Evolutionary conservation across 2,113 vertebrate genomes (phyloP).

Genomic region (Sinocyclocheilus anshuiensis): DNA sequence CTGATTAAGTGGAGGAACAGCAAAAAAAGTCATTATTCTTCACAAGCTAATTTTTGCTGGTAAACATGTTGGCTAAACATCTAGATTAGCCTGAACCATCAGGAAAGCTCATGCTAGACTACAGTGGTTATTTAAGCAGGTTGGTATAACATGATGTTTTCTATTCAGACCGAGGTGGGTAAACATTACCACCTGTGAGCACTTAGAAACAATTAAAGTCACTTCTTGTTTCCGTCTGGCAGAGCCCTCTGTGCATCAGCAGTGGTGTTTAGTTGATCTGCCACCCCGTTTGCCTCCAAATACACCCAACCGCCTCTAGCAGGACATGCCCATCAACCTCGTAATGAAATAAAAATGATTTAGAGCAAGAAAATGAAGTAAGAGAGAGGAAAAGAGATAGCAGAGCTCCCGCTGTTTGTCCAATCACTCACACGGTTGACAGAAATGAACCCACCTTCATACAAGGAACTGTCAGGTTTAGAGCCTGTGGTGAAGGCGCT

Average conservation of each 20-base stretch:
- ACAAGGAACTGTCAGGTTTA: constrained; percentile 29
- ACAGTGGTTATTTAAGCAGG: background rate
- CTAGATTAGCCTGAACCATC: background rate
- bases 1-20: too few species aligned
- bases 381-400: background rate
- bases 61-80: background rate
- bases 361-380: background rate
- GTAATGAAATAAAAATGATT: constrained; percentile 14
- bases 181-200: constrained; percentile 33
- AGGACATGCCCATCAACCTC: background rate
- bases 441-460: constrained; percentile 32
- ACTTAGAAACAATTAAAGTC: constrained; percentile 36
- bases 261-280: constrained; percentile 9
- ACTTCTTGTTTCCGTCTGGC: constrained; percentile 25
- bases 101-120: background rate
- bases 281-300: constrained; percentile 19
- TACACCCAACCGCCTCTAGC: background rate
- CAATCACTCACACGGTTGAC: background rate
- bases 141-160: constrained; percentile 25
- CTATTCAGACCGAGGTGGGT: constrained; percentile 24
- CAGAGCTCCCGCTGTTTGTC: background rate
- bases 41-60: background rate
- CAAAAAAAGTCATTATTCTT: background rate
- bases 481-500: background rate
- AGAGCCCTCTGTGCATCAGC: constrained; percentile 5